These are phyloP conservation scores for Anagrus nilaparvatae DNA, from an alignment of 1,140 invertebrate species.

Conservation along the genomic window DNA sequence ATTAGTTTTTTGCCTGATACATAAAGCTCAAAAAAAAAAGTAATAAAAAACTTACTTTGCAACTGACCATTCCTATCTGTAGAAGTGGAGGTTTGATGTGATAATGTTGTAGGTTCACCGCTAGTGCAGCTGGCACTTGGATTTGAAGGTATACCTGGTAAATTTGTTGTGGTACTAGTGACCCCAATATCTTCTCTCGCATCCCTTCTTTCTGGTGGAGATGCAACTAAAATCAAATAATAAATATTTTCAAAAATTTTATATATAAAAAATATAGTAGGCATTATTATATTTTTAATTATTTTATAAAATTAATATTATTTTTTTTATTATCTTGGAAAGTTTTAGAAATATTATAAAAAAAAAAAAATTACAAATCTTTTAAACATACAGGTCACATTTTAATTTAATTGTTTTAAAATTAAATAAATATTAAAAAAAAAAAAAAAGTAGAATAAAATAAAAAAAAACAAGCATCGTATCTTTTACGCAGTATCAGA, in stretches of 20 bases:
- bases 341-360: not conserved
- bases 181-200: constrained; percentile 35
- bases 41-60: constrained; percentile 52
- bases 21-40: too few relatives aligned
- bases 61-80: constrained; percentile 46
- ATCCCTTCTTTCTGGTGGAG: constrained; percentile 45
- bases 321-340: too few relatives aligned
- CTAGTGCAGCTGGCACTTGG: constrained; percentile 15
- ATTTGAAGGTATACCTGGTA: not conserved
- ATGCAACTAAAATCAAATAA: constrained; percentile 45
- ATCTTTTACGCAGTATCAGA: too few relatives aligned
- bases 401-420: too few relatives aligned
- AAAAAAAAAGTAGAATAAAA: too few relatives aligned
- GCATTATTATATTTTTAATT: not conserved
- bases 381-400: too few relatives aligned
- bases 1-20: too few relatives aligned
- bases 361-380: too few relatives aligned
- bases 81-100: constrained; percentile 21
- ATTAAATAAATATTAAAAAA: too few relatives aligned
- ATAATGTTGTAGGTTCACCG: constrained; percentile 11
- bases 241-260: not conserved
- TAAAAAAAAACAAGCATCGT: too few relatives aligned
- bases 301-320: not conserved
- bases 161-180: constrained; percentile 20
- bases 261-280: not conserved